These are phyloP conservation scores for Galagoides demidoff DNA, from an alignment of 2,797 vertebrate genomes.

Conservation along the genomic window DNA sequence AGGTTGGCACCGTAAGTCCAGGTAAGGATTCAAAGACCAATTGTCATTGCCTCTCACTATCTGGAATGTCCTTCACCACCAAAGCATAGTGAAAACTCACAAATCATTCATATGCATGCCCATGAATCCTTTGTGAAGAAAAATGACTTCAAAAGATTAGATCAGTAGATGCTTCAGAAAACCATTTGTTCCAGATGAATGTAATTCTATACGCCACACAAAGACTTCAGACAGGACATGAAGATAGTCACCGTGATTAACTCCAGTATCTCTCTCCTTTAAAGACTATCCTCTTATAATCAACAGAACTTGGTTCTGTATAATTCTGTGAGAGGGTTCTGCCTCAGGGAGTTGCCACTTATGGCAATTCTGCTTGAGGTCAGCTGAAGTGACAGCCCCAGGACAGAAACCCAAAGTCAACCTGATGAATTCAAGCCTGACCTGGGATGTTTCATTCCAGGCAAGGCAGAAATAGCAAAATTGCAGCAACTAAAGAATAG, in stretches of 20 bases:
- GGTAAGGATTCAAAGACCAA: background rate
- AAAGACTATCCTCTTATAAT: background rate
- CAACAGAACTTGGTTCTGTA: background rate
- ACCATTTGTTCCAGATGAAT: constrained; percentile 48
- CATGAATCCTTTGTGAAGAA: background rate
- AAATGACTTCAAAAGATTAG: constrained; percentile 60
- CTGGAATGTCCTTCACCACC: constrained; percentile 23
- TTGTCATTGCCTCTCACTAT: background rate
- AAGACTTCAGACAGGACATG: background rate
- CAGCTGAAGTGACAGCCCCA: background rate
- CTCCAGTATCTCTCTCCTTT: background rate
- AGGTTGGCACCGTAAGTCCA: background rate
- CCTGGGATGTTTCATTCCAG: background rate
- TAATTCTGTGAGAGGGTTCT: background rate
- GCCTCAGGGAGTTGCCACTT: background rate
- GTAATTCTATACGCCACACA: background rate
- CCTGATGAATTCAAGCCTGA: background rate
- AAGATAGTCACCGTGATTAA: background rate
- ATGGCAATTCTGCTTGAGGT: background rate
- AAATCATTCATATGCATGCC: background rate
- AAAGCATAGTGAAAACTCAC: background rate
- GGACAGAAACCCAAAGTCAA: background rate
- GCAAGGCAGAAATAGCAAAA: background rate
- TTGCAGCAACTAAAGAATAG: background rate
- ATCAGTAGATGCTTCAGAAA: constrained; percentile 22